These are phyloP conservation scores for Asbolus verrucosus DNA, from an alignment of 1,140 invertebrate genomes.

Conservation along the genomic window DNA sequence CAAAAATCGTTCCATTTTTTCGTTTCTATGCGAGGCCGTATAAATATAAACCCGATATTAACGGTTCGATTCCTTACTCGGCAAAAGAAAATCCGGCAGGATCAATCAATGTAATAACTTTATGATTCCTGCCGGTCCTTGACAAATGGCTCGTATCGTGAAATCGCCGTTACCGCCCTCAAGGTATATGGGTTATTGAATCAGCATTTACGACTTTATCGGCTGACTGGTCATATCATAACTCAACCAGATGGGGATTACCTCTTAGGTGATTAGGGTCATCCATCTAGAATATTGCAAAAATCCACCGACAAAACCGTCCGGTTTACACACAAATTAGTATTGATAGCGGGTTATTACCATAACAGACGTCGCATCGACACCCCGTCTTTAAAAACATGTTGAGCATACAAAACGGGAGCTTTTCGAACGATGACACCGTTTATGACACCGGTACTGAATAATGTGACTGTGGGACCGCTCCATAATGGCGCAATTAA, in stretches of 20 bases:
- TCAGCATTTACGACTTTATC: constrained; percentile 61
- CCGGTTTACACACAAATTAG: constrained; percentile 22
- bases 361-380: constrained; percentile 43
- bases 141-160: constrained; percentile 53
- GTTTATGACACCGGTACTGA: constrained; percentile 50
- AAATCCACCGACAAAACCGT: not conserved
- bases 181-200: constrained; percentile 60
- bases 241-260: constrained; percentile 61
- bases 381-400: constrained; percentile 34
- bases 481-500: constrained; percentile 49
- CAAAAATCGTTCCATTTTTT: no score
- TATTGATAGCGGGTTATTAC: constrained; percentile 41
- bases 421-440: constrained; percentile 41
- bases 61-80: not conserved
- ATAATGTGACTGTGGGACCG: constrained; percentile 53
- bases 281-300: constrained; percentile 54
- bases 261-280: constrained; percentile 63
- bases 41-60: no score
- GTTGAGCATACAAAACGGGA: constrained; percentile 46
- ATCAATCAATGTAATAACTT: constrained; percentile 59
- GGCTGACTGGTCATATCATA: constrained; percentile 62
- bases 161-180: constrained; percentile 31
- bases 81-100: constrained; percentile 22
- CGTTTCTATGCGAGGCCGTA: no score
- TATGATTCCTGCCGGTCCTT: constrained; percentile 56